phyloP scores from a whole-genome alignment of 1,140 invertebrate genomes.

The Mycetomoellerius zeteki region DNA sequence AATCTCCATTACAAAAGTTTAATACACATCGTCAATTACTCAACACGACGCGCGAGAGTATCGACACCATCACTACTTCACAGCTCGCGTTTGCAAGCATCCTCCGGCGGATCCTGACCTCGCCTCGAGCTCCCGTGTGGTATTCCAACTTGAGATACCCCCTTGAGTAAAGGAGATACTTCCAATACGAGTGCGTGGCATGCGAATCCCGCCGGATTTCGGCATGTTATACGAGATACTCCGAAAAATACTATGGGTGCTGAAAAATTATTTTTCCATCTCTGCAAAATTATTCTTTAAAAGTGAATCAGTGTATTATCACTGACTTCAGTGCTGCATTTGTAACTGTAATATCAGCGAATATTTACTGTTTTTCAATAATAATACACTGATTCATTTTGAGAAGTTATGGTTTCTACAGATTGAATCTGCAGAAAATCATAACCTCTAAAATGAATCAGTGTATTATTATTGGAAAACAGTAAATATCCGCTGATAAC shows the following conservation, averaged over 20 bases:
- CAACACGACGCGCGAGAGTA: slow-evolving; percentile 19
- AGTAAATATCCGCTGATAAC: too few species aligned
- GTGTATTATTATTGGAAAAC: too few species aligned
- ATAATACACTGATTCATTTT: too few species aligned
- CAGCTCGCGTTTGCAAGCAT: slow-evolving; percentile 29
- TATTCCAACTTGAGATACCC: slow-evolving; percentile 50
- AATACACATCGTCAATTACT: background rate
- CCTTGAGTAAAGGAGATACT: slow-evolving; percentile 40
- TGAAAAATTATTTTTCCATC: slow-evolving; percentile 2
- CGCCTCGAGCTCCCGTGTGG: slow-evolving; percentile 38
- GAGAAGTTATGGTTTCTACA: too few species aligned
- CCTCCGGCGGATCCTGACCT: slow-evolving; percentile 58
- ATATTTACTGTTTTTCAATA: too few species aligned
- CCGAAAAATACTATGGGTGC: background rate
- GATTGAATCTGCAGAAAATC: too few species aligned
- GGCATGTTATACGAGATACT: slow-evolving; percentile 20
- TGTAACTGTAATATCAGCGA: too few species aligned
- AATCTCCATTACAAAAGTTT: background rate
- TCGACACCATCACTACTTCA: slow-evolving; percentile 33
- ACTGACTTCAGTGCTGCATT: too few species aligned
- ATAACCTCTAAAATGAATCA: too few species aligned
- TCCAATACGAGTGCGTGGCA: slow-evolving; percentile 34
- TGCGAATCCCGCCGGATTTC: slow-evolving; percentile 36
- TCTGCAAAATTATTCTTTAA: background rate
- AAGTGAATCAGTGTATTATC: too few species aligned